Evolutionary conservation across 30 jellyfish, hydroid and myxozoan species (phyloP), one percentile per base, ranked within the genome.

Genomic region (Hydra vulgaris): DNA sequence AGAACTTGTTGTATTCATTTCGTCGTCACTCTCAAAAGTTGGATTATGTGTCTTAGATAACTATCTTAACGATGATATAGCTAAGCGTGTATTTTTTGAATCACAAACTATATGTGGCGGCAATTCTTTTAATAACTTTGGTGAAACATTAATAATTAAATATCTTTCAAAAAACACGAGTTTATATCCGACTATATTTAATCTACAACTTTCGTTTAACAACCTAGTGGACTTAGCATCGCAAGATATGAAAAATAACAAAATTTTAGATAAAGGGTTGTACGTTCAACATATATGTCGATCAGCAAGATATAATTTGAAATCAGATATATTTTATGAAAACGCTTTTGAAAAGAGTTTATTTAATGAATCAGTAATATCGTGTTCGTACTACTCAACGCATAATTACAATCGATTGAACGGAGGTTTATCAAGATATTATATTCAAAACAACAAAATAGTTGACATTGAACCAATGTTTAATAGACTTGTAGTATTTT

Each of bases 1-100:
- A 0, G 80, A 78, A 19, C 82, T 78, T 55, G 25, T 55, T 21
- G 15, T 8, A 15, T 21, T 21, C 18, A 77, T 78, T 78, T 27
- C 25, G 25, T 22, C n/a, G 53, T 77, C 85, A 54, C 77, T 78
- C 23, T 15, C 55, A 21, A 78, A 27, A 61, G 25, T 53, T n/a
- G 85, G 85, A 8, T 25, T 78, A 7, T 78, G 85, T 61, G 85
- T 78, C 16, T n/a, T 78, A 15, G 85, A 78, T 23, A 78, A 78
- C 23, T 78, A 53, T 78, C 27, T 78, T 1, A 77, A 78, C 69
- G 79, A 55, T 1, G 79, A 61, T 18, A 26, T 78, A 0, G 85
- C 85, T 1, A 54, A 24, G 66, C 18, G 22, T 52, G 79, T 78
- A 23, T 78, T 55, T 23, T 40, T 20, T 0, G 85, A 78, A 53